Conservation (phyloP, 2,888 invertebrate genomes). For the Euclidia mi region DNA sequence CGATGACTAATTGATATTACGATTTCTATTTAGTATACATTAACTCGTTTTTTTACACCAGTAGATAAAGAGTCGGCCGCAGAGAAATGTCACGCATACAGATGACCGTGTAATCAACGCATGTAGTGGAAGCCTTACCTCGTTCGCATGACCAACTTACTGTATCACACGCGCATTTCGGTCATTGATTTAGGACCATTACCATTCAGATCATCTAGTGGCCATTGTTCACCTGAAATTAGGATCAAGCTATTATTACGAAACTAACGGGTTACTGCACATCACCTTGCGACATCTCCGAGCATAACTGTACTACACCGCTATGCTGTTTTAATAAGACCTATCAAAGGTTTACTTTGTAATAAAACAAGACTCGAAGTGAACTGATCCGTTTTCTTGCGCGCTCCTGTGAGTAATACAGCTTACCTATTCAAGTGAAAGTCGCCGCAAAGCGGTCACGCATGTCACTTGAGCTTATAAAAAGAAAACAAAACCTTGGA, state of each 20-base stretch:
- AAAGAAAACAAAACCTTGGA: constrained; percentile 33
- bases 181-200: constrained; percentile 77
- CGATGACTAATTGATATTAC: constrained; percentile 7
- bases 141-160: constrained; percentile 81
- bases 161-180: constrained; percentile 71
- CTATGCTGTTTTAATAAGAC: not conserved
- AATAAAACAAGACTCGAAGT: constrained; percentile 21
- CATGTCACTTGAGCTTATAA: constrained; percentile 27
- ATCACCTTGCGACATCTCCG: constrained; percentile 12
- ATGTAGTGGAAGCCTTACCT: constrained; percentile 65
- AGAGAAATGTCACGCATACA: constrained; percentile 66
- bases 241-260: constrained; percentile 65
- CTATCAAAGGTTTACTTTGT: constrained; percentile 2
- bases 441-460: constrained; percentile 39
- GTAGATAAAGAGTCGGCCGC: constrained; percentile 42
- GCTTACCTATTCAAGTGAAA: constrained; percentile 42
- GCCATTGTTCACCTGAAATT: constrained; percentile 64
- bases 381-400: constrained; percentile 13
- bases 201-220: constrained; percentile 72
- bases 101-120: constrained; percentile 66
- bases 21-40: constrained; percentile 11
- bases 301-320: constrained; percentile 8
- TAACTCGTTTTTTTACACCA: constrained; percentile 8
- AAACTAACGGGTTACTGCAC: constrained; percentile 42
- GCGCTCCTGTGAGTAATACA: constrained; percentile 13